phyloP scores from a whole-genome alignment of 1,140 invertebrate genomes.

The Euwallacea fornicatus region DNA sequence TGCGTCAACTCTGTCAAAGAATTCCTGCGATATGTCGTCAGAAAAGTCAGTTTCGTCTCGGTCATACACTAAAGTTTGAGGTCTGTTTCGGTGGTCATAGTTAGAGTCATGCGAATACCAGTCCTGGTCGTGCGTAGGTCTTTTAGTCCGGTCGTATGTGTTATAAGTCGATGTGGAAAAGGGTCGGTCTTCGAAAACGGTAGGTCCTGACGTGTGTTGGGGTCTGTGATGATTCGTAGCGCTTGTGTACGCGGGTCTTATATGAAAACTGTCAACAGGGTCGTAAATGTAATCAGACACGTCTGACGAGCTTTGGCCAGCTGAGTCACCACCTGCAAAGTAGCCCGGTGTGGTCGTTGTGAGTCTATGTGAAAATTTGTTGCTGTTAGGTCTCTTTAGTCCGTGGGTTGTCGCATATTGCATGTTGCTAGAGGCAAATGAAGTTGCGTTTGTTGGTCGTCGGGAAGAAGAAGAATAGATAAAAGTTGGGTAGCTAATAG shows the following conservation, averaged over 20 bases:
- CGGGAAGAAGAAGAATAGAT: neutral
- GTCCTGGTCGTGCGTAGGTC: neutral
- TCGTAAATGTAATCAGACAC: neutral
- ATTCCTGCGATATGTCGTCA: slow-evolving; percentile 35
- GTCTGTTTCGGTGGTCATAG: neutral
- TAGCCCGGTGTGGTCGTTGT: no score
- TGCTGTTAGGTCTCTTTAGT: slow-evolving; percentile 35
- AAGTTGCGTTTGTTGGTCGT: neutral
- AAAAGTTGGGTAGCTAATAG: slow-evolving; percentile 19
- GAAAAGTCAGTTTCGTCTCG: slow-evolving; percentile 1
- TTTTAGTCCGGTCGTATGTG: slow-evolving; percentile 15
- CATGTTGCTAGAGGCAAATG: neutral
- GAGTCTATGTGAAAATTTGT: neutral
- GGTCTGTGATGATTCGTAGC: slow-evolving; percentile 30
- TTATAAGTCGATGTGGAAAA: slow-evolving; percentile 15
- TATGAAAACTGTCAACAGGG: neutral
- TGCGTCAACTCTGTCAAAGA: slow-evolving; percentile 32
- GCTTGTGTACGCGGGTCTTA: neutral
- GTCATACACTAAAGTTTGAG: neutral
- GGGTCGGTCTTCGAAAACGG: slow-evolving; percentile 33
- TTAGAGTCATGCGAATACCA: neutral
- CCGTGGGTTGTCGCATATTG: slow-evolving; percentile 4
- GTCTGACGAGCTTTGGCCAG: no score
- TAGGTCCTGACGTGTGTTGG: neutral
- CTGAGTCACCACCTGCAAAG: no score